Percentiles rank a stretch among this genome's conserved stretches.
phyloP scores from a whole-genome alignment of 2,113 vertebrate species.

The Colinus virginianus region DNA sequence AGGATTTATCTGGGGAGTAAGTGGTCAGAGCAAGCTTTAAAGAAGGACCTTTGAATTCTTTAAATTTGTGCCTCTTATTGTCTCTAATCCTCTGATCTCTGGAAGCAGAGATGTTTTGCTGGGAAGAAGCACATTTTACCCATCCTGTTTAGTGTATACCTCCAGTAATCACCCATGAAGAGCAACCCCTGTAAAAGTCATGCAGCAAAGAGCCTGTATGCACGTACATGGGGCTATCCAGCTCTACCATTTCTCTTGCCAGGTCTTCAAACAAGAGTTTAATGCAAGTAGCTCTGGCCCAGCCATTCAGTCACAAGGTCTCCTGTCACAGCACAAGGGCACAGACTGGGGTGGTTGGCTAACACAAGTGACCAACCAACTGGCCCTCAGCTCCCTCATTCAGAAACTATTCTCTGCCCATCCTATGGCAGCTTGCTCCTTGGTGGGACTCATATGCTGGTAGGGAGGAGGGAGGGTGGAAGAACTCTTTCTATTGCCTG shows the following conservation, averaged over 20 bases:
- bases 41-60: neutral
- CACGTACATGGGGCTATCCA: neutral
- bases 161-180: neutral
- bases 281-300: neutral
- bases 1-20: neutral
- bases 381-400: neutral
- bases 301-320: neutral
- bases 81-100: neutral
- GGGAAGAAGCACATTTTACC: neutral
- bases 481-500: neutral
- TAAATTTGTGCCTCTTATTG: neutral
- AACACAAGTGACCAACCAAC: neutral
- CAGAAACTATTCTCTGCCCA: neutral
- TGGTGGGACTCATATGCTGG: neutral
- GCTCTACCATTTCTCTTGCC: neutral
- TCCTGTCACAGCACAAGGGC: neutral
- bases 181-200: neutral
- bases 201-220: fast-evolving
- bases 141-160: neutral
- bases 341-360: neutral
- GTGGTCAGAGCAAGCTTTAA: neutral
- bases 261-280: neutral
- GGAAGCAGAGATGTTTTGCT: neutral
- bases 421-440: neutral
- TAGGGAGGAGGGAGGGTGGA: neutral